Conservation (phyloP, 2,888 invertebrate species). For the Sminthurides aquaticus region DNA sequence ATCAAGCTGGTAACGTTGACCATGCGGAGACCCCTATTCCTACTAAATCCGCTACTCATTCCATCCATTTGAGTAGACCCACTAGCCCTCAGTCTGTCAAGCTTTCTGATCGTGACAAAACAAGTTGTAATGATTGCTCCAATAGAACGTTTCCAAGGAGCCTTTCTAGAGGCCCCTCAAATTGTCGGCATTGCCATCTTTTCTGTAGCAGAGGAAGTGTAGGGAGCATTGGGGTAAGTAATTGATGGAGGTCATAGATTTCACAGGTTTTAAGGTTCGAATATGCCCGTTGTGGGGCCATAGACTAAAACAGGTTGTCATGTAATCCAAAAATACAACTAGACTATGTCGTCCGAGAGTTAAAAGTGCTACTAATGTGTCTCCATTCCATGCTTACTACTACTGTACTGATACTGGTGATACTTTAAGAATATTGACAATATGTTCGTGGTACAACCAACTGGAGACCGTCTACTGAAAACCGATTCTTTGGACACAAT, state of each 20-base stretch:
- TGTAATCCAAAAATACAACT: too few relatives aligned
- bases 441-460: too few relatives aligned
- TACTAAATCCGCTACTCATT: background rate
- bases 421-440: too few relatives aligned
- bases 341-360: too few relatives aligned
- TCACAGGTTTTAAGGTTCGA: too few relatives aligned
- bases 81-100: conserved; percentile 32
- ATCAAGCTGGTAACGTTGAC: background rate
- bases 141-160: conserved; percentile 40
- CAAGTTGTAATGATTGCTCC: conserved; percentile 29
- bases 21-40: background rate
- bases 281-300: too few relatives aligned
- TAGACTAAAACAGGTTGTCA: too few relatives aligned
- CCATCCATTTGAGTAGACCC: conserved; percentile 28
- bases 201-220: conserved; percentile 20
- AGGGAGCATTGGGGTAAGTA: conserved; percentile 33
- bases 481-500: too few relatives aligned
- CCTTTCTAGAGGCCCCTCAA: conserved; percentile 20
- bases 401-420: too few relatives aligned
- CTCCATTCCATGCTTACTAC: too few relatives aligned
- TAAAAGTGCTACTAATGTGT: too few relatives aligned
- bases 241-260: background rate
- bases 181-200: conserved; percentile 38
- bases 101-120: background rate
- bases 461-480: too few relatives aligned